Evolutionary conservation across 2,113 vertebrate species (phyloP).

Genomic region (Cochlearius cochlearius): DNA sequence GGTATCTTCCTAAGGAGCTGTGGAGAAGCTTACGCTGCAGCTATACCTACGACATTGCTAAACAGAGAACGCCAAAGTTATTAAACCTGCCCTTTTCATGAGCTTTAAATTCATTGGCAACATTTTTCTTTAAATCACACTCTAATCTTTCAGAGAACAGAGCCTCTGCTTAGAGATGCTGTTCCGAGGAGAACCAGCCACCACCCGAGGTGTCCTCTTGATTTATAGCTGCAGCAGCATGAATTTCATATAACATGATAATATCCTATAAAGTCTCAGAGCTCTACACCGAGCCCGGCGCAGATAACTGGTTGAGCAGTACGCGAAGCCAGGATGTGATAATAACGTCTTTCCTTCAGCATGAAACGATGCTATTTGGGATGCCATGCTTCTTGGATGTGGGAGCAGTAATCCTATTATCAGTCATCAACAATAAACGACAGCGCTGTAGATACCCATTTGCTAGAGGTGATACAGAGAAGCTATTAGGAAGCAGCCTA

Average conservation of each 20-base stretch:
- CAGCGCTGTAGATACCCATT: conserved; percentile 3
- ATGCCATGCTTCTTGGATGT: conserved; percentile 2
- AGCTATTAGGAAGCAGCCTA: conserved; percentile 34
- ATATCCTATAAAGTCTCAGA: conserved; percentile 4
- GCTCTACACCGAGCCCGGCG: not conserved
- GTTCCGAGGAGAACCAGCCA: conserved; percentile 34
- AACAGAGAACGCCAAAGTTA: not conserved
- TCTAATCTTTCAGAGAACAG: conserved; percentile 12
- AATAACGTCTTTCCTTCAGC: conserved; percentile 38
- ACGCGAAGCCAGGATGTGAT: conserved; percentile 6
- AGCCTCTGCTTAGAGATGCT: conserved; percentile 17
- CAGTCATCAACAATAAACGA: conserved; percentile 50
- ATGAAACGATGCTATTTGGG: conserved; percentile 20
- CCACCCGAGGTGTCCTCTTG: conserved; percentile 3
- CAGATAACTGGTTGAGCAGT: conserved; percentile 42
- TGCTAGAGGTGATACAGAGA: conserved; percentile 37
- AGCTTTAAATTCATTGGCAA: conserved; percentile 26
- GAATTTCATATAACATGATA: conserved; percentile 37
- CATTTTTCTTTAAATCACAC: not conserved
- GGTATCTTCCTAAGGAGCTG: not conserved
- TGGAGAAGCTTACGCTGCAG: not conserved
- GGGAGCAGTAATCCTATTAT: conserved; percentile 53
- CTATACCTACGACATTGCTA: not conserved
- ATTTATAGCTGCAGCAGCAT: conserved; percentile 56
- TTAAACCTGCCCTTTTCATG: not conserved